A percentile compares a stretch with the other conserved stretches of the same genome.
phyloP scores from a whole-genome alignment of 2,113 vertebrate species.

The Anguilla japonica region DNA sequence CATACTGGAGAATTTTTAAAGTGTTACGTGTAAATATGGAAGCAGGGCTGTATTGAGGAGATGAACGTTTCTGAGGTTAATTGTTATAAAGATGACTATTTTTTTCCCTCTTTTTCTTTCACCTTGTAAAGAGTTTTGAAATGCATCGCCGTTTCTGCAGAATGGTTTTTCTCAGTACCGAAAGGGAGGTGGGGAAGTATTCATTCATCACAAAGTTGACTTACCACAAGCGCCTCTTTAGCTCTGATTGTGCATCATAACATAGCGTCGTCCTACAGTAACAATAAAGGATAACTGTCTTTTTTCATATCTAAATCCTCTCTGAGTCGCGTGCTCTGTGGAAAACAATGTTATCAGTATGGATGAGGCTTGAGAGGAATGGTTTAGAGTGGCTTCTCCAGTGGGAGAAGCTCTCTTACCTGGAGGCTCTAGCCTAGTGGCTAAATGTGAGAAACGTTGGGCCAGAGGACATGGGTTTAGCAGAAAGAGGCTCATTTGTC shows the following conservation, averaged over 20 bases:
- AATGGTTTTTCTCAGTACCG: conserved; percentile 56
- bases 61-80: conserved; percentile 17
- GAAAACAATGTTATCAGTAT: neutral
- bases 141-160: conserved; percentile 28
- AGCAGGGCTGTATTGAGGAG: conserved; percentile 16
- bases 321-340: neutral
- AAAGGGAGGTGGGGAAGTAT: neutral
- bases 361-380: neutral
- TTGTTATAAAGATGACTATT: conserved; percentile 27
- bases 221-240: conserved; percentile 62
- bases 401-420: too few relatives aligned
- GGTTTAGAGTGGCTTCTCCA: neutral
- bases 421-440: too few relatives aligned
- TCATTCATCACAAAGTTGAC: conserved; percentile 20
- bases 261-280: conserved; percentile 23
- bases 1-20: conserved; percentile 23
- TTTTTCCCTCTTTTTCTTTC: neutral
- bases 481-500: too few relatives aligned
- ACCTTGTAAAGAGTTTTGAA: neutral
- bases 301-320: conserved; percentile 48
- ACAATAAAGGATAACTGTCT: conserved; percentile 57
- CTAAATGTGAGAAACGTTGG: too few relatives aligned
- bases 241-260: conserved; percentile 59
- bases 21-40: conserved; percentile 58
- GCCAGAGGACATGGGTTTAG: too few relatives aligned